A percentile compares a stretch with the other conserved stretches of the same genome.
Evolutionary conservation across 1,140 invertebrate species (phyloP).

Genomic region (Drosophila serrata): DNA sequence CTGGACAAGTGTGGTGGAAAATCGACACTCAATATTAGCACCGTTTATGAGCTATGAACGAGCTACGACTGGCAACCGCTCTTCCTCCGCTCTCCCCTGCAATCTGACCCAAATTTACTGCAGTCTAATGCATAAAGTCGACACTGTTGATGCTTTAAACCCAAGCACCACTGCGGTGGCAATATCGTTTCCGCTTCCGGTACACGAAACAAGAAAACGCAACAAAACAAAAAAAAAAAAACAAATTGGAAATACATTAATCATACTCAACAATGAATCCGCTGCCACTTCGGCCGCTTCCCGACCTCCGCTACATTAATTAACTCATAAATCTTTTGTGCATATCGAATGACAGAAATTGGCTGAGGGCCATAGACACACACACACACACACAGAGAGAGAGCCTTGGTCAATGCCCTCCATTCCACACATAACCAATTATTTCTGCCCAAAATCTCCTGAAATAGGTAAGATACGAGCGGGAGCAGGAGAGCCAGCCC

Average conservation of each 20-base stretch:
- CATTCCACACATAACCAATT: constrained; percentile 56
- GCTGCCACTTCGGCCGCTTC: constrained; percentile 13
- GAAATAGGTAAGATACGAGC: constrained; percentile 29
- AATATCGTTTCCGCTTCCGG: constrained; percentile 40
- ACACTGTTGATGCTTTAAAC: constrained; percentile 53
- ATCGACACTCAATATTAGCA: constrained; percentile 81
- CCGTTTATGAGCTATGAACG: constrained; percentile 78
- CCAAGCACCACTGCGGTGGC: constrained; percentile 8
- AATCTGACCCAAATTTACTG: constrained; percentile 22
- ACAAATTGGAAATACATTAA: constrained; percentile 52
- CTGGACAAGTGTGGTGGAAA: constrained; percentile 62
- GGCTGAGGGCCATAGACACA: constrained; percentile 20
- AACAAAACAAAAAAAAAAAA: constrained; percentile 13
- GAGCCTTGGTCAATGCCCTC: constrained; percentile 7
- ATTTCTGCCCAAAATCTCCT: constrained; percentile 66
- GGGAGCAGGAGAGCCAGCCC: neutral
- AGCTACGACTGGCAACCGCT: constrained; percentile 58
- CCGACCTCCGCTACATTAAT: constrained; percentile 64
- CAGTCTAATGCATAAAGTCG: constrained; percentile 7
- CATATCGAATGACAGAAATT: constrained; percentile 79
- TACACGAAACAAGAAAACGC: constrained; percentile 23
- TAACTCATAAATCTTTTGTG: constrained; percentile 81
- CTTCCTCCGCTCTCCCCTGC: neutral
- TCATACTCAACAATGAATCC: constrained; percentile 67
- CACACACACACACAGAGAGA: neutral